A percentile compares a stretch with the other conserved stretches of the same genome.
phyloP scores from a whole-genome alignment of 1,140 invertebrate species.

The Tenebrio molitor region DNA sequence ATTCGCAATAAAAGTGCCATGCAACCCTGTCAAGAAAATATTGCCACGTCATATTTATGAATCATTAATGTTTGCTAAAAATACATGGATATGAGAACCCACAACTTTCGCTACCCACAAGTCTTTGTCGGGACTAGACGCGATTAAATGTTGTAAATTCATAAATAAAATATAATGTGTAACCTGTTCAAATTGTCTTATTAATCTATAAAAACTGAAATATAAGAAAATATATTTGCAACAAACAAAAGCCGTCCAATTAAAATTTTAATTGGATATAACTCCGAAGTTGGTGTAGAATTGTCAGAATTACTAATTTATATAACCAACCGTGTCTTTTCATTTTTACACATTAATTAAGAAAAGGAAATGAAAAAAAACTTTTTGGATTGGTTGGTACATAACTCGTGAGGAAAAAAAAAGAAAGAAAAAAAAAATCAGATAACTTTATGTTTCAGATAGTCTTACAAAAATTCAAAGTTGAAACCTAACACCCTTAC shows the following conservation, averaged over 20 bases:
- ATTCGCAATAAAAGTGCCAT: too few relatives aligned
- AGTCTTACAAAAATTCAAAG: too few relatives aligned
- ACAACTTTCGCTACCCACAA: constrained; percentile 29
- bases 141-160: constrained; percentile 1
- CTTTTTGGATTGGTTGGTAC: too few relatives aligned
- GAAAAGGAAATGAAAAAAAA: constrained; percentile 10
- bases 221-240: neutral
- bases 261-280: constrained; percentile 33
- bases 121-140: constrained; percentile 14
- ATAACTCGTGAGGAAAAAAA: too few relatives aligned
- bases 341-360: constrained; percentile 26
- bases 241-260: constrained; percentile 24
- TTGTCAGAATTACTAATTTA: constrained; percentile 6
- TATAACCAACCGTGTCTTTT: constrained; percentile 7
- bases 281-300: neutral
- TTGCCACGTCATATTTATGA: constrained; percentile 38
- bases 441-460: too few relatives aligned
- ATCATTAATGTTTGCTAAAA: constrained; percentile 30
- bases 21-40: constrained; percentile 17
- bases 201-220: neutral
- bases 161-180: neutral
- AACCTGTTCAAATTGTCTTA: too few relatives aligned
- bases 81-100: constrained; percentile 24
- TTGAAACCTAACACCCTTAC: too few relatives aligned
- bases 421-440: too few relatives aligned